Evolutionary conservation across 2,113 vertebrate genomes (phyloP).

Genomic region (Excalfactoria chinensis): DNA sequence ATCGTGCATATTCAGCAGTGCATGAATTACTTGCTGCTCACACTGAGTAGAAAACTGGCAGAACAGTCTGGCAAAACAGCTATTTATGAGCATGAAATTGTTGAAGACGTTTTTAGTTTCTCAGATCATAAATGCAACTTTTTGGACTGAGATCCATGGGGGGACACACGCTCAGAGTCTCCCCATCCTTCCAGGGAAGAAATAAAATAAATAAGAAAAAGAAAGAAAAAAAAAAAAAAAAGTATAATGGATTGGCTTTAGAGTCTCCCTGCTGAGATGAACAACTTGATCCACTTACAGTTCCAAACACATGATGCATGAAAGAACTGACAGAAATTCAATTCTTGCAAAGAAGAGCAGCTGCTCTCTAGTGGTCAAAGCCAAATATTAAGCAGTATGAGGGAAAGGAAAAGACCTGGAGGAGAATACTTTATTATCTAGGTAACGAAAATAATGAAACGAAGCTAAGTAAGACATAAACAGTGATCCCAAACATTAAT

Average conservation of each 20-base stretch:
- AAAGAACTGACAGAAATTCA: constrained; percentile 83
- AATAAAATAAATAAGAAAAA: background rate
- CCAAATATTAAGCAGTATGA: constrained; percentile 77
- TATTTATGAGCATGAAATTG: constrained; percentile 33
- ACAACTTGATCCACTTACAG: constrained; percentile 84
- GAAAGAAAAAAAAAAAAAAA: background rate
- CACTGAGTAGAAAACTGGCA: constrained; percentile 59
- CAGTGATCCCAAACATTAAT: constrained; percentile 72
- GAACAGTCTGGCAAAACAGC: constrained; percentile 46
- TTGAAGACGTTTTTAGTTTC: constrained; percentile 48
- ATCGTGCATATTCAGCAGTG: constrained; percentile 46
- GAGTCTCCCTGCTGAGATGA: constrained; percentile 80
- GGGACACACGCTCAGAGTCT: constrained; percentile 32
- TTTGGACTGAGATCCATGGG: constrained; percentile 42
- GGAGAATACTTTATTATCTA: constrained; percentile 71
- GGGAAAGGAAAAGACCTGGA: constrained; percentile 75
- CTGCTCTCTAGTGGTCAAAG: constrained; percentile 83
- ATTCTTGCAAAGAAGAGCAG: constrained; percentile 81
- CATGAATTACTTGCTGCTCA: constrained; percentile 63
- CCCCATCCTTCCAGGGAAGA: constrained; percentile 26
- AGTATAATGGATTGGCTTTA: constrained; percentile 80
- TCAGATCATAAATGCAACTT: constrained; percentile 57
- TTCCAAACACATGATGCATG: constrained; percentile 83
- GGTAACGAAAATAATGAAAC: constrained; percentile 65
- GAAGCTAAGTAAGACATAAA: constrained; percentile 61